These are phyloP conservation scores for Octomys mimax DNA, from an alignment of 2,797 vertebrate species.

Conservation along the genomic window DNA sequence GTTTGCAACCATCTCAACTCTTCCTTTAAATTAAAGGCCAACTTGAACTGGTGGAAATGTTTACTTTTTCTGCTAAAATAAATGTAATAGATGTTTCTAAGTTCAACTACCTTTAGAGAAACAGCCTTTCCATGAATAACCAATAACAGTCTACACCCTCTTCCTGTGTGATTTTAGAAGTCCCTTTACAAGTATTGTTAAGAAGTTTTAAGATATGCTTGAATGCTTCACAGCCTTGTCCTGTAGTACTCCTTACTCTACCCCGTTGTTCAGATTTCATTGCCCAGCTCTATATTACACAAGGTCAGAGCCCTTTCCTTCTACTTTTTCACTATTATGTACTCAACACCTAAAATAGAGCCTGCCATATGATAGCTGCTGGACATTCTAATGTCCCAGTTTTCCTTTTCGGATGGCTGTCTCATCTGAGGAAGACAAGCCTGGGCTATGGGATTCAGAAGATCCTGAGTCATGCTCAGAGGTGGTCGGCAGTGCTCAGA, in stretches of 20 bases:
- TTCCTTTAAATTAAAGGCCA: constrained; percentile 68
- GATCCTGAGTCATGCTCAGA: constrained; percentile 53
- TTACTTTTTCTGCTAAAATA: constrained; percentile 74
- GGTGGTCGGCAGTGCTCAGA: constrained; percentile 59
- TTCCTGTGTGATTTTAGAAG: constrained; percentile 58
- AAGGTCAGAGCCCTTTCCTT: not conserved
- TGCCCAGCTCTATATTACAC: not conserved
- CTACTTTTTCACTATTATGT: not conserved
- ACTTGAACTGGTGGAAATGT: constrained; percentile 43
- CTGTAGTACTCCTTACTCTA: not conserved
- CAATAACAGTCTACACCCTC: constrained; percentile 15
- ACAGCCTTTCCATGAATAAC: not conserved
- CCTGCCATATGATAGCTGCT: not conserved
- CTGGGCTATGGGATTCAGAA: not conserved
- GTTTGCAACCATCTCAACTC: constrained; percentile 41
- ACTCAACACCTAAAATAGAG: not conserved
- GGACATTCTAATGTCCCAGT: not conserved
- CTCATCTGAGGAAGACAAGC: constrained; percentile 51
- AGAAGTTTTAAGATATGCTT: not conserved
- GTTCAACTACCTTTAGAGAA: constrained; percentile 56
- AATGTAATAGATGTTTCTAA: constrained; percentile 56
- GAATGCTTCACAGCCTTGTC: not conserved
- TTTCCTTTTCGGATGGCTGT: not conserved
- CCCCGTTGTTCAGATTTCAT: not conserved
- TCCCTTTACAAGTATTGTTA: not conserved